Base-by-base conservation (phyloP, 2,113 vertebrate species). In the Coreoperca whiteheadi region DNA sequence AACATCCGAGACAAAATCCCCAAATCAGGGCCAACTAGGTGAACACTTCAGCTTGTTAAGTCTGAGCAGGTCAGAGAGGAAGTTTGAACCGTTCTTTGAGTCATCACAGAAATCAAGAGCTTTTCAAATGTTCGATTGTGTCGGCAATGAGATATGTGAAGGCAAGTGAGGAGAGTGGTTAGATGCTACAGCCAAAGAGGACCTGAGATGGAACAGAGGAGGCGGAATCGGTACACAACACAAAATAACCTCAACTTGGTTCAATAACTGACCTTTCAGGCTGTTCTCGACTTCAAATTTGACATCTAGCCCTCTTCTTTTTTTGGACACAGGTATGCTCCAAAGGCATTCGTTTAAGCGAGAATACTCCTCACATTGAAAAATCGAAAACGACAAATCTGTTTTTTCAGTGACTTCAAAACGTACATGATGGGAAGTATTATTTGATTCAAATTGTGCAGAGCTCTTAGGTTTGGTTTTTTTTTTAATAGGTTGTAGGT, bases 1-100 rank as follows among this genome's bases (percentile, higher is more conserved):
- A 75, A 68, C 23, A 46, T 53, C 73, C 4, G 0, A 63, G 48
- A 56, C 1, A 1, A 76, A 82, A 76, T 61, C 80, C 48, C 48
- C 32, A 51, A 54, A 57, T 74, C 79, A 8, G 41, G 51, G 30
- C 63, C 30, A n/a, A 51, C 51, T 8, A 20, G 66, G 65, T 20
- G 65, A 60, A 30, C 2, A 7, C 21, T 34, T 37, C 59, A 20
- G 63, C 43, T 51, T 39, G 70, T 59, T 50, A 57, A 64, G 30
- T 71, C 57, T 25, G 32, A 57, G 65, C 18, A 11, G 77, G 37
- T 65, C 77, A 21, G 25, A 8, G 51, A 3, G 16, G 60, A 34
- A 1, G 12, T n/a, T 21, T 21, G 32, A 60, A 28, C 41, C 23
- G 0, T n/a, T 37, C 4, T 34, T 5, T 32, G 21, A 82, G 34